These are phyloP conservation scores for Centropus unirufus DNA, from an alignment of 2,113 vertebrate genomes.

Conservation along the genomic window DNA sequence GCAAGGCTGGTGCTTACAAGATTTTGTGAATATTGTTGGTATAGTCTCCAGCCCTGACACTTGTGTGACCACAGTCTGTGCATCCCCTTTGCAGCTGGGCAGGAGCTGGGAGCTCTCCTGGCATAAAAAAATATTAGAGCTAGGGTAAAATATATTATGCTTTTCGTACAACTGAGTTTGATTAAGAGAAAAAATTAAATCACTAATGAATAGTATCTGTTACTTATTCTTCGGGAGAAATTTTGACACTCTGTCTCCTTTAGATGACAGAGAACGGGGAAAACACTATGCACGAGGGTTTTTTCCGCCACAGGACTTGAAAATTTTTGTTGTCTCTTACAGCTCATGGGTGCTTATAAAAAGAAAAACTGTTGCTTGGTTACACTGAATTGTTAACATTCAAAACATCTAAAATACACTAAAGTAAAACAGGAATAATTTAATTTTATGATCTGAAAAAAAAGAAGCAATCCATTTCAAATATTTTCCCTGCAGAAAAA, in stretches of 20 bases:
- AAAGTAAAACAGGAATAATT: constrained; percentile 35
- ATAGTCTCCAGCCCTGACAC: rapidly evolving
- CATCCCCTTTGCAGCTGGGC: neutral
- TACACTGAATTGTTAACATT: constrained; percentile 28
- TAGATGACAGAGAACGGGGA: neutral
- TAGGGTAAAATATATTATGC: neutral
- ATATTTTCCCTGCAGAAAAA: constrained; percentile 39
- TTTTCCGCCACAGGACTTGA: neutral
- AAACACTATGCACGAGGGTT: neutral
- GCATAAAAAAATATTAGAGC: neutral
- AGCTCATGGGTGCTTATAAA: neutral
- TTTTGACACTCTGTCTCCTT: neutral
- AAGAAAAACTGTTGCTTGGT: constrained; percentile 8
- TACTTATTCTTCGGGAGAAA: constrained; percentile 25
- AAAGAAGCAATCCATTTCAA: constrained; percentile 29
- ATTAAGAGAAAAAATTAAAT: constrained; percentile 47
- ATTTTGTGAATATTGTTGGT: neutral
- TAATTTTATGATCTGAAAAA: neutral
- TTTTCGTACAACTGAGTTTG: constrained; percentile 40
- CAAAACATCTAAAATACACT: constrained; percentile 10
- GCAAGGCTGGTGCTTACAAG: neutral
- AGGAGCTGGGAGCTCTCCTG: rapidly evolving
- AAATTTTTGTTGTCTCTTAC: neutral
- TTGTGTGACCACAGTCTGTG: neutral
- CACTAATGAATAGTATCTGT: constrained; percentile 31